phyloP scores from a whole-genome alignment of 2,888 invertebrate species.

The Heliconius ismenius region DNA sequence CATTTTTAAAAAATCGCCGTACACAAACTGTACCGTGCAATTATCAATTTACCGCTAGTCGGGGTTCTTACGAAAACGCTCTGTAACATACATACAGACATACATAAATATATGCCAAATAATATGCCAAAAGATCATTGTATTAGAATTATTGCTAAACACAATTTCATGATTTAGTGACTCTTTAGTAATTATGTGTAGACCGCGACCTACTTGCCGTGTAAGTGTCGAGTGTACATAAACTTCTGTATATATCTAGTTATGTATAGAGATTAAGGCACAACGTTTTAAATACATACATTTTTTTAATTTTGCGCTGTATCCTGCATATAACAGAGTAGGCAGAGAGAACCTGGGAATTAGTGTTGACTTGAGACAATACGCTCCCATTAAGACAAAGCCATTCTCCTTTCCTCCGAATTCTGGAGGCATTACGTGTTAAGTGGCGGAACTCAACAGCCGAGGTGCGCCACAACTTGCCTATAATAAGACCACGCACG shows the following conservation, averaged over 20 bases:
- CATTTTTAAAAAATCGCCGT: slow-evolving; percentile 1
- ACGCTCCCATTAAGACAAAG: no score
- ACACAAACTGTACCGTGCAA: slow-evolving; percentile 36
- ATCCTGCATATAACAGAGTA: no score
- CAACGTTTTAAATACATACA: neutral
- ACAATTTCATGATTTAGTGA: slow-evolving; percentile 40
- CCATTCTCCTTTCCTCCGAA: no score
- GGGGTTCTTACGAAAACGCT: slow-evolving; percentile 42
- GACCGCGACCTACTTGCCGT: slow-evolving; percentile 29
- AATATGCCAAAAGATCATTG: slow-evolving; percentile 45
- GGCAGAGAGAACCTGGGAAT: no score
- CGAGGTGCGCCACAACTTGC: no score
- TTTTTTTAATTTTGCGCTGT: neutral
- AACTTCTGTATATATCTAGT: neutral
- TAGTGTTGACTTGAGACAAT: no score
- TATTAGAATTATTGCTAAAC: slow-evolving; percentile 45
- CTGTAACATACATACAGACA: neutral
- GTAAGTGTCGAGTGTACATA: slow-evolving; percentile 4
- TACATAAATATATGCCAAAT: slow-evolving; percentile 5
- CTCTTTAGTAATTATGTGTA: slow-evolving; percentile 33
- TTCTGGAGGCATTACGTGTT: no score
- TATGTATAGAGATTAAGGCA: neutral
- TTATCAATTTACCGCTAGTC: slow-evolving; percentile 46
- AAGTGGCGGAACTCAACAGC: no score
- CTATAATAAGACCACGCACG: no score